Percentiles rank a stretch among this genome's conserved stretches.
phyloP scores from a whole-genome alignment of 2,888 invertebrate species.

The Tipula lateralis region DNA sequence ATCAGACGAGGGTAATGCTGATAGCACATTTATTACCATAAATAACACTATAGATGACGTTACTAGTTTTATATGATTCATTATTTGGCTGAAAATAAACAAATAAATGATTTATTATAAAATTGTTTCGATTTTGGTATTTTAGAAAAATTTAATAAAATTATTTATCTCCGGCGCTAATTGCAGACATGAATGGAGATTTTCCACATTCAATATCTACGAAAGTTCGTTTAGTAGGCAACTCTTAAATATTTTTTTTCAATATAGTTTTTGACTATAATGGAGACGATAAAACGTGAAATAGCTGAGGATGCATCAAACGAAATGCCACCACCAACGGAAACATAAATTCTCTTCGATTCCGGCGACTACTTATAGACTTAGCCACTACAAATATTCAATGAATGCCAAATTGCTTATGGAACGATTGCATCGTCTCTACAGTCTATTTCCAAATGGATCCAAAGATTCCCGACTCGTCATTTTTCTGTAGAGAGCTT shows the following conservation, averaged over 20 bases:
- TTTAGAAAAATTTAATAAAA: not conserved
- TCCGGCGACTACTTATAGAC: too few relatives aligned
- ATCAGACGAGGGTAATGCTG: constrained; percentile 33
- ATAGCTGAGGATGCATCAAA: too few relatives aligned
- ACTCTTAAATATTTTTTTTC: not conserved
- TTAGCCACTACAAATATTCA: too few relatives aligned
- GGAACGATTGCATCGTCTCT: too few relatives aligned
- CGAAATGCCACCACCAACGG: too few relatives aligned
- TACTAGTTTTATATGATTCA: constrained; percentile 28
- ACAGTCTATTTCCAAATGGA: too few relatives aligned
- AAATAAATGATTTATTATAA: not conserved
- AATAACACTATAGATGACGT: constrained; percentile 4
- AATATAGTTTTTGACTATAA: not conserved
- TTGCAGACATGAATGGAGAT: not conserved
- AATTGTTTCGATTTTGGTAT: not conserved
- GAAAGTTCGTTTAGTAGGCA: too few relatives aligned
- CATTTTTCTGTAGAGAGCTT: too few relatives aligned
- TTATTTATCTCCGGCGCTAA: not conserved
- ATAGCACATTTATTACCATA: constrained; percentile 32
- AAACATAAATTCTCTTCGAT: too few relatives aligned
- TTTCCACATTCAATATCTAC: not conserved
- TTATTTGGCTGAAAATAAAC: not conserved
- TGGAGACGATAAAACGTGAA: too few relatives aligned
- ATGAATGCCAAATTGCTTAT: too few relatives aligned
- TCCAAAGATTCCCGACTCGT: too few relatives aligned